Evolutionary conservation across 1,140 invertebrate genomes (phyloP).

Genomic region (Anthonomus grandis): DNA sequence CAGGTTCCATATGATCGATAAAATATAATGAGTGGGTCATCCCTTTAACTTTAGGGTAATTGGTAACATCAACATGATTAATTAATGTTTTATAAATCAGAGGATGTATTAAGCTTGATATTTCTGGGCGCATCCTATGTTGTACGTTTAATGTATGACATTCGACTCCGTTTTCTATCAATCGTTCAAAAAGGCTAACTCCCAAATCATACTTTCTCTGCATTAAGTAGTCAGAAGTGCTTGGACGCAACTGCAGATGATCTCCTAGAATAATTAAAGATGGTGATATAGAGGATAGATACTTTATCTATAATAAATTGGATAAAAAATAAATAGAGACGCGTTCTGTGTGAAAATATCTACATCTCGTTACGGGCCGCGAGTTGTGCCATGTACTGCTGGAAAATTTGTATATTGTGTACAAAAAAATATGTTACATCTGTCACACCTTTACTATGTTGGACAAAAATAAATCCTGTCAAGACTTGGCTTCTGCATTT

Average conservation of each 20-base stretch:
- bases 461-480: too few species aligned
- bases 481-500: too few species aligned
- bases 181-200: slow-evolving; percentile 71
- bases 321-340: too few species aligned
- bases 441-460: too few species aligned
- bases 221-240: slow-evolving; percentile 57
- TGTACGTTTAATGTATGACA: slow-evolving; percentile 56
- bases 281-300: too few species aligned
- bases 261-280: slow-evolving; percentile 68
- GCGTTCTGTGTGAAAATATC: too few species aligned
- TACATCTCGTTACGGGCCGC: too few species aligned
- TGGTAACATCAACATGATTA: slow-evolving; percentile 55
- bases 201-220: slow-evolving; percentile 55
- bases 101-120: slow-evolving; percentile 59
- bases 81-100: slow-evolving; percentile 58
- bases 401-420: too few species aligned
- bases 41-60: slow-evolving; percentile 53
- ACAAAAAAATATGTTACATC: too few species aligned
- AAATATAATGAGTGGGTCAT: slow-evolving; percentile 59
- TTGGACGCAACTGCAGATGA: slow-evolving; percentile 70
- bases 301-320: too few species aligned
- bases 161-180: slow-evolving; percentile 59
- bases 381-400: too few species aligned
- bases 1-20: slow-evolving; percentile 53
- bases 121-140: slow-evolving; percentile 66